These are phyloP conservation scores for Haliclona indistincta DNA, from an alignment of 37 sponge, comb jelly and placozoan species.

Conservation along the genomic window DNA sequence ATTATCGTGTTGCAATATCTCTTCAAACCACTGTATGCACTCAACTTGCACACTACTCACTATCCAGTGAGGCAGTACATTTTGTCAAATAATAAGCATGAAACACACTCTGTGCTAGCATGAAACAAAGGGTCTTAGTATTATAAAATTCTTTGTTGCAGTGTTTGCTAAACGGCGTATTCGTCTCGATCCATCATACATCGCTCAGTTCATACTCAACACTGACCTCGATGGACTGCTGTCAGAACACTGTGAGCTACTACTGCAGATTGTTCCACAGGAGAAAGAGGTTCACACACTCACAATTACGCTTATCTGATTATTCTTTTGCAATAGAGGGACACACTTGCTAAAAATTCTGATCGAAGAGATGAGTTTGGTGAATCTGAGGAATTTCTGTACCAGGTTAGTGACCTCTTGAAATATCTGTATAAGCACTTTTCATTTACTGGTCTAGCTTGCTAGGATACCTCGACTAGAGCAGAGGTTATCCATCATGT, in stretches of 20 bases:
- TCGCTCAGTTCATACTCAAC: slow-evolving; percentile 52
- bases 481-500: slow-evolving; percentile 64
- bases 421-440: too few relatives aligned
- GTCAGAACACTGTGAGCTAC: slow-evolving; percentile 78
- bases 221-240: slow-evolving; percentile 77
- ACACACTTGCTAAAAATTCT: slow-evolving; percentile 48
- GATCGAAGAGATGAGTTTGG: slow-evolving; percentile 53
- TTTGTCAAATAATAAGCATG: too few relatives aligned
- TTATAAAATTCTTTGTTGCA: too few relatives aligned
- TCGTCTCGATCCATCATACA: slow-evolving; percentile 38
- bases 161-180: slow-evolving; percentile 84
- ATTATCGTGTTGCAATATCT: too few relatives aligned
- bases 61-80: too few relatives aligned
- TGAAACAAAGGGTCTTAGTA: too few relatives aligned
- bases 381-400: slow-evolving; percentile 87
- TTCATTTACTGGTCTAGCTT: slow-evolving; percentile 18
- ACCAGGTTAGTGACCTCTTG: slow-evolving; percentile 57
- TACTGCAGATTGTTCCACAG: slow-evolving; percentile 77
- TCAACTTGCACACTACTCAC: too few relatives aligned
- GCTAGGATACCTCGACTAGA: slow-evolving; percentile 84
- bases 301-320: too few relatives aligned
- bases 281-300: slow-evolving; percentile 88
- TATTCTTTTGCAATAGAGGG: too few relatives aligned
- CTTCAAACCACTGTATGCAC: too few relatives aligned
- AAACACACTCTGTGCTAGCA: too few relatives aligned